Evolutionary conservation across 2,888 invertebrate genomes (phyloP).

Genomic region (Cheilosia pagana): DNA sequence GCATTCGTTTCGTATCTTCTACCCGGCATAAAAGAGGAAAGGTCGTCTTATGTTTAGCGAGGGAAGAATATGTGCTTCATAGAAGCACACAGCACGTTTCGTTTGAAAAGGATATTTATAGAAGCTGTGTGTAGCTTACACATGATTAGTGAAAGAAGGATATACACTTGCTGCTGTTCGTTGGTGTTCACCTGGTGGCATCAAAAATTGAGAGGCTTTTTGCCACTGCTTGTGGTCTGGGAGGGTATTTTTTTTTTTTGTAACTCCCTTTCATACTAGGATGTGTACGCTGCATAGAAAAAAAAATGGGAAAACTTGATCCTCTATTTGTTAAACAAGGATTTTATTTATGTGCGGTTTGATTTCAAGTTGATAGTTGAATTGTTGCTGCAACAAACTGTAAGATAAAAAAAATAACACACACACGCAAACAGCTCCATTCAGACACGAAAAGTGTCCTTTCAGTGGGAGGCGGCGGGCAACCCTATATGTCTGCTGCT

Average conservation of each 20-base stretch:
- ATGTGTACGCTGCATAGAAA: neutral
- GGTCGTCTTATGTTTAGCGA: slow-evolving; percentile 61
- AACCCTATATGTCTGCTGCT: slow-evolving; percentile 46
- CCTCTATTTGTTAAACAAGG: neutral
- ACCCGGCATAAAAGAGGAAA: slow-evolving; percentile 54
- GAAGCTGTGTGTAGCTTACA: slow-evolving; percentile 49
- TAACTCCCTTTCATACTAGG: neutral
- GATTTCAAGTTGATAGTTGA: neutral
- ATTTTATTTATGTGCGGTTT: neutral
- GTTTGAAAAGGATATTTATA: slow-evolving; percentile 65
- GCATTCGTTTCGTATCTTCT: slow-evolving; percentile 23
- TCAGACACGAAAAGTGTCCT: slow-evolving; percentile 42
- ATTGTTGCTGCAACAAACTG: slow-evolving; percentile 9
- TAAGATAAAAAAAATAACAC: neutral
- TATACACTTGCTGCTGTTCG: slow-evolving; percentile 18
- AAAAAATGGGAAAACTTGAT: neutral
- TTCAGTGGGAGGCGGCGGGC: slow-evolving; percentile 30
- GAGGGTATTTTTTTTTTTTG: neutral
- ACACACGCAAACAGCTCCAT: slow-evolving; percentile 16
- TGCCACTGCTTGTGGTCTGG: slow-evolving; percentile 5
- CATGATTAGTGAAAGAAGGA: slow-evolving; percentile 54
- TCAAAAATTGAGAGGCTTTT: slow-evolving; percentile 47
- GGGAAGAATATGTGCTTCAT: slow-evolving; percentile 47
- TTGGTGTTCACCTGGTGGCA: slow-evolving; percentile 2
- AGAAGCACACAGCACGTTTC: slow-evolving; percentile 50